Percentiles rank a stretch among this genome's conserved stretches.
These are phyloP conservation scores for Arothron firmamentum DNA, from an alignment of 2,113 vertebrate species.

Conservation along the genomic window DNA sequence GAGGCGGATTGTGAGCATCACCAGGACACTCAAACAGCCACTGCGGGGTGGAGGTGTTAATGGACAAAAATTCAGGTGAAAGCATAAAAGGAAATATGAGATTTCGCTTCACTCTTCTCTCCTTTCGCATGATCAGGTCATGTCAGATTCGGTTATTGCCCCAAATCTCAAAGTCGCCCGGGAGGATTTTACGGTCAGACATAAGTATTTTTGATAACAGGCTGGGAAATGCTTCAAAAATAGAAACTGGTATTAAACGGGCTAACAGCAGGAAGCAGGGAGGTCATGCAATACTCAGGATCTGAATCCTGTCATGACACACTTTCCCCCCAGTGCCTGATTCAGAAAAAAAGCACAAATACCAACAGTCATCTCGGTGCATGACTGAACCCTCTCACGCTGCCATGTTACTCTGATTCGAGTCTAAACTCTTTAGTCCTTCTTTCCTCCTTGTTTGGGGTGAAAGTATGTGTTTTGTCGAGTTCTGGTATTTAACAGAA, in stretches of 20 bases:
- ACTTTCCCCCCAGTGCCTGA: conserved; percentile 1
- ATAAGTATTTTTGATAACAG: neutral
- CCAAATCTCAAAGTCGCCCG: too few relatives aligned
- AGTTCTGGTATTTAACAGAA: too few relatives aligned
- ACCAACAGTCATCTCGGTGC: neutral
- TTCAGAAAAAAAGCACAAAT: neutral
- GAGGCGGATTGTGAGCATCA: too few relatives aligned
- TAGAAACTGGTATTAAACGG: neutral
- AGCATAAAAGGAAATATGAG: too few relatives aligned
- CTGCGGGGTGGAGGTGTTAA: neutral
- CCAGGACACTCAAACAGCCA: neutral
- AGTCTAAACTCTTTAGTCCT: neutral
- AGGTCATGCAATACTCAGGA: conserved; percentile 1
- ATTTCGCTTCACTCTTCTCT: too few relatives aligned
- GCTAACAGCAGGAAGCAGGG: conserved; percentile 1
- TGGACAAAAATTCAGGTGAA: too few relatives aligned
- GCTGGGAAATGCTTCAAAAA: neutral
- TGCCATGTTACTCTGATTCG: neutral
- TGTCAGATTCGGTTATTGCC: too few relatives aligned
- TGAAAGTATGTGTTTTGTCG: too few relatives aligned
- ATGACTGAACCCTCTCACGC: neutral
- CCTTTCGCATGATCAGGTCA: too few relatives aligned
- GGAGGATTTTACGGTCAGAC: too few relatives aligned
- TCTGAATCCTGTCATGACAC: conserved; percentile 10
- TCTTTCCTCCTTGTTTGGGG: too few relatives aligned